Evolutionary conservation across 92 coral and sea anemone species (phyloP).

Genomic region (Palythoa caribaeorum): DNA sequence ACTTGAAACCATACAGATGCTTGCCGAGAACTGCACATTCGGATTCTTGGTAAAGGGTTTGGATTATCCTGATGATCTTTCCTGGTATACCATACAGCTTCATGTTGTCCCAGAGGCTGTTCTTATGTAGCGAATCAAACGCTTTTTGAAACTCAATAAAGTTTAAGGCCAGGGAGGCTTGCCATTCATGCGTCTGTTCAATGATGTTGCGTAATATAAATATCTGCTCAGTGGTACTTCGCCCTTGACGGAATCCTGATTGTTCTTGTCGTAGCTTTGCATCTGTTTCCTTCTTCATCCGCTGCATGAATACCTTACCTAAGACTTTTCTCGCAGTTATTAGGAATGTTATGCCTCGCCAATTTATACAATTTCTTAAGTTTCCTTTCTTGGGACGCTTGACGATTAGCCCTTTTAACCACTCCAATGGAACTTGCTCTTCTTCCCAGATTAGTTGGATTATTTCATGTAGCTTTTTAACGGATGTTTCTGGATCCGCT

Average conservation of each 20-base stretch:
- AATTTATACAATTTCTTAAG: not conserved
- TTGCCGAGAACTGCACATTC: no score
- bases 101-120: no score
- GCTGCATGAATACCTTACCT: not conserved
- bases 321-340: not conserved
- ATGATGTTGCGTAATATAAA: not conserved
- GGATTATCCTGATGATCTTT: not conserved
- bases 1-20: no score
- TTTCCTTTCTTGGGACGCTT: not conserved
- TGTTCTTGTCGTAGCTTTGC: not conserved
- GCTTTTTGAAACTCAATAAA: not conserved
- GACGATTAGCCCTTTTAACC: not conserved
- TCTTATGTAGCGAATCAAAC: no score
- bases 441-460: not conserved
- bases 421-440: not conserved
- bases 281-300: not conserved
- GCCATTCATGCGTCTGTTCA: not conserved
- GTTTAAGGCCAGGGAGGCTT: no score
- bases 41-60: no score
- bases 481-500: no score
- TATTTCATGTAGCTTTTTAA: not conserved
- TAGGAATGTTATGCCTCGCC: not conserved
- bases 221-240: not conserved
- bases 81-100: not conserved
- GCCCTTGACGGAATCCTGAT: not conserved